phyloP scores from a whole-genome alignment of 1,140 invertebrate species.

The Anastrepha ludens region DNA sequence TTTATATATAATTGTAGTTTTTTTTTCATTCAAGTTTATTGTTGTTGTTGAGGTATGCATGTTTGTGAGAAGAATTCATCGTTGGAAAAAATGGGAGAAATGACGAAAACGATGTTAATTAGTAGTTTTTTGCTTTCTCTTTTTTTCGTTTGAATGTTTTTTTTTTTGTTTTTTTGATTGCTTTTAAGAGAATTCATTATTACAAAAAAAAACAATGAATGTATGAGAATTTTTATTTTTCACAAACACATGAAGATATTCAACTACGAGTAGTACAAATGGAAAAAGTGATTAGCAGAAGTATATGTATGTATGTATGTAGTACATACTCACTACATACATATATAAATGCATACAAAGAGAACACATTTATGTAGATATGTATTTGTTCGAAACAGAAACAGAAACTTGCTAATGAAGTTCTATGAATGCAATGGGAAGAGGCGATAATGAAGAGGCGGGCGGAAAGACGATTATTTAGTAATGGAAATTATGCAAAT shows the following conservation, averaged over 20 bases:
- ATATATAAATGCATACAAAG: slow-evolving; percentile 43
- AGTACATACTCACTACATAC: slow-evolving; percentile 31
- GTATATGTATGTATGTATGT: neutral
- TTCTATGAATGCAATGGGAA: neutral
- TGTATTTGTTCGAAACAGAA: neutral
- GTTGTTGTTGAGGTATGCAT: slow-evolving; percentile 52
- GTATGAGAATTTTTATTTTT: slow-evolving; percentile 2
- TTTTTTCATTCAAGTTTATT: slow-evolving; percentile 2
- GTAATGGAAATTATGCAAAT: slow-evolving; percentile 41
- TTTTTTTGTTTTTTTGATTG: neutral
- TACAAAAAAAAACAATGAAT: neutral
- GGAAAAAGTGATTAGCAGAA: slow-evolving; percentile 5
- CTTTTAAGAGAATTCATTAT: neutral
- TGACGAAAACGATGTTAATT: slow-evolving; percentile 31
- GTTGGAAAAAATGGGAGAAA: slow-evolving; percentile 29
- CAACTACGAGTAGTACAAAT: slow-evolving; percentile 33
- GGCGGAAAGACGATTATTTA: neutral
- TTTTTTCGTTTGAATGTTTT: slow-evolving; percentile 2
- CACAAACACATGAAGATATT: slow-evolving; percentile 48
- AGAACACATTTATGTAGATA: slow-evolving; percentile 32
- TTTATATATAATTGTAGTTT: neutral
- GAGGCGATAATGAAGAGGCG: neutral
- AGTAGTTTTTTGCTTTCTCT: neutral
- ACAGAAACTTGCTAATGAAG: slow-evolving; percentile 29
- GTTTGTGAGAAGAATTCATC: slow-evolving; percentile 34